These are phyloP conservation scores for Brachionus sp. DNA, from an alignment of 1,140 invertebrate genomes.

Conservation along the genomic window DNA sequence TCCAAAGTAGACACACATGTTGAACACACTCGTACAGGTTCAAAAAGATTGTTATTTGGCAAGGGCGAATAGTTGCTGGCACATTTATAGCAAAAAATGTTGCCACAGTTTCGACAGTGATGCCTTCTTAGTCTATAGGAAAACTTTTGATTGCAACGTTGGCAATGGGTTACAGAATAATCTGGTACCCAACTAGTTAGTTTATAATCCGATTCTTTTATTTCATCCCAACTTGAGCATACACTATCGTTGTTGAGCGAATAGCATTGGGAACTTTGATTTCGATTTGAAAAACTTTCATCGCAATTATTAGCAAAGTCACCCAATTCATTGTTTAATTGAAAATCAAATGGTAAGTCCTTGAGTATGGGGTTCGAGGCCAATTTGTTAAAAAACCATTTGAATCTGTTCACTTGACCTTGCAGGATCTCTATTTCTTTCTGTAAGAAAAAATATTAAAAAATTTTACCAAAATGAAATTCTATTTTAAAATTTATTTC, in stretches of 20 bases:
- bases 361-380: neutral
- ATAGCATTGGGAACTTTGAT: neutral
- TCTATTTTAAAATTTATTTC: too few relatives aligned
- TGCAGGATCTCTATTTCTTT: neutral
- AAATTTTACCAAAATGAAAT: too few relatives aligned
- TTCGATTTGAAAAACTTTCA: neutral
- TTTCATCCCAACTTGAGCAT: slow-evolving; percentile 30
- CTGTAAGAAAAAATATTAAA: neutral
- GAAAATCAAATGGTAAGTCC: neutral
- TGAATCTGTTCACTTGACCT: slow-evolving; percentile 34
- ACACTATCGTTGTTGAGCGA: slow-evolving; percentile 25
- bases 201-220: slow-evolving; percentile 8
- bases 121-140: slow-evolving; percentile 15
- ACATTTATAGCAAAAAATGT: slow-evolving; percentile 34
- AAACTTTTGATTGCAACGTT: slow-evolving; percentile 34
- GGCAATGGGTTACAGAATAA: slow-evolving; percentile 13
- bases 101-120: slow-evolving; percentile 42
- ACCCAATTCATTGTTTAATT: neutral
- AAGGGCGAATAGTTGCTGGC: slow-evolving; percentile 5
- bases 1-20: neutral
- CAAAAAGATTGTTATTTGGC: slow-evolving; percentile 18
- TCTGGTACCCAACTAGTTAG: slow-evolving; percentile 1
- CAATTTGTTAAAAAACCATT: slow-evolving; percentile 22
- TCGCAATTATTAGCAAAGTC: neutral
- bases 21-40: slow-evolving; percentile 20